Base-by-base conservation (phyloP, 2,888 invertebrate genomes). In the Eupsilia transversa region DNA sequence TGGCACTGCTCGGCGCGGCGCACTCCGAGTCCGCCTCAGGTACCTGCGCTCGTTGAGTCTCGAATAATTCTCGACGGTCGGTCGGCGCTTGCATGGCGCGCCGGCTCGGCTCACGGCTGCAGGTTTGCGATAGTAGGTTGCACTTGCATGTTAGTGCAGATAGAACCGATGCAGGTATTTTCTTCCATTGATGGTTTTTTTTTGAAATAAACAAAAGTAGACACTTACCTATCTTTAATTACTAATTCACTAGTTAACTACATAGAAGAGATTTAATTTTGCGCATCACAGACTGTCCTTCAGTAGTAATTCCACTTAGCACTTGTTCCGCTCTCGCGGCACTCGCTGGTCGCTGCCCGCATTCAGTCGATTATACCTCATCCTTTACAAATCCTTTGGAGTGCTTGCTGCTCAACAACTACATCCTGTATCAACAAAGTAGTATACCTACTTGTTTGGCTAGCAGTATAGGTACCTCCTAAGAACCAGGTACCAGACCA, bases 1-100 rank as follows among this genome's bases (percentile, higher is more conserved):
- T 82, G 76, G 84, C 77, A 76, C 52, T 83, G 65, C 70, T 79
- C 65, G 73, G 79, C 54, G 59, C 72, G n/a, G 35, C 86, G 74
- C 72, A n/a, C 56, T 35, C 72, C 30, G 71, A 33, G 46, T 63
- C 46, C 14, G 38, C 57, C 33, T 38, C 83, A 83, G 82, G 83
- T 83, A 79, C 33, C 57, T 43, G 57, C 63, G 54, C 57, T 41
- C 35, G 59, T 27, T 14, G 49, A 60, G 41, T 38, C n/a, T 30
- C 38, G 20, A 27, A 46, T n/a, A 27, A 46, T n/a, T 49, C 38
- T 46, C 35, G 43, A 12, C 43, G n/a, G 64, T 12, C 66, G 41
- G 35, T 14, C 59, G 76, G 43, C 43, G 60, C 60, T n/a, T 1
- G 60, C 76, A 60, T 35, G 35, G n/a, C 30, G 67, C 43, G 76